Evolutionary conservation across 2,113 vertebrate species (phyloP), one percentile per base, ranked within the genome.

Genomic region (Caranx ignobilis): DNA sequence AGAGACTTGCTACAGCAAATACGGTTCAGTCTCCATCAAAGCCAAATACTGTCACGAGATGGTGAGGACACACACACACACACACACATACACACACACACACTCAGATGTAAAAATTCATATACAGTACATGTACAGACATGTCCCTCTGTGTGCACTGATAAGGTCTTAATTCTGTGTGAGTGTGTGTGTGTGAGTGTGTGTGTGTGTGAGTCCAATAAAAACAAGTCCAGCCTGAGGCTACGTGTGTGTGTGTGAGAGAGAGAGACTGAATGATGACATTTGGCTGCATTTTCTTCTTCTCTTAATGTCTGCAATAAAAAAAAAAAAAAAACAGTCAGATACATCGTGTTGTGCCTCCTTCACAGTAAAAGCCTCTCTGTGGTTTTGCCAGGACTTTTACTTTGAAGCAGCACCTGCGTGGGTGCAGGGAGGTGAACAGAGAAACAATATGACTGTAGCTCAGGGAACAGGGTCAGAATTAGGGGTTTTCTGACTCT

Each of bases 1-100:
- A 0, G 97, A 98, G 90, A 99, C 97, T 0, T 98, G 97, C 79
- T 99, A 98, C 91, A 95, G 96, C 92, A 99, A 99, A 85, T 99
- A 99, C 0, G 96, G 97, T 0, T 95, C 97, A 1, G 84, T 97
- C 86, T 97, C 97, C 71, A 94, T 98, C 87, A 98, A 98, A 93
- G 93, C 96, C 88, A 96, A 91, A 37, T 97, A 96, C 92, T 99
- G 97, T 84, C 97, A 99, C 0, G 97, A 99, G 89, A 97, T 97
- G 97, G 97, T 98, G 81, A 96, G 96, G 6, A 3, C 15, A 8
- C 50, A 47, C 11, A 60, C 39, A 39, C 45, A 59, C 32, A 75
- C 68, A 48, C 41, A 69, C 35, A 56, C 21, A 15, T 47, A 19
- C 59, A 18, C 59, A 39, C 37, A 54, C 32, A 75, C 68, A 48